Evolutionary conservation across 2,888 invertebrate species (phyloP).

Genomic region (Agapostemon virescens): DNA sequence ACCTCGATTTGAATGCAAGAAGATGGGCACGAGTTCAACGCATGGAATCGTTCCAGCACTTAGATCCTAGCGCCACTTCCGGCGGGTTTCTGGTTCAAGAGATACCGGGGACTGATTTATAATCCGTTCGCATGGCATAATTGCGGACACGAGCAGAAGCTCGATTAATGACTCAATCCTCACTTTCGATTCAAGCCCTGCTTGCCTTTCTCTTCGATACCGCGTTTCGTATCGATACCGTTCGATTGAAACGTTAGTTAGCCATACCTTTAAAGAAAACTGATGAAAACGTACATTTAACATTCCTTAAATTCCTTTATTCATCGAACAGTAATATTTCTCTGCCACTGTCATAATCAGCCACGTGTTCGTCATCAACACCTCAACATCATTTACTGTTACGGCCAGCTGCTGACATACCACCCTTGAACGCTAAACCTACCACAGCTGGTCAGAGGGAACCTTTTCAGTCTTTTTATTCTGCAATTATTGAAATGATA

Average conservation of each 20-base stretch:
- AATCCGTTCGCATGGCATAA: slow-evolving; percentile 31
- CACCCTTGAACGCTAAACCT: no score
- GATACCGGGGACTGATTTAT: slow-evolving; percentile 39
- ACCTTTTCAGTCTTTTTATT: no score
- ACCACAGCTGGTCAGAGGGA: no score
- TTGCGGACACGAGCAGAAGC: slow-evolving; percentile 20
- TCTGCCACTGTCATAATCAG: neutral
- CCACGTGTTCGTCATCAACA: neutral
- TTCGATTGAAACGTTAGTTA: neutral
- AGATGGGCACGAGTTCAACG: neutral
- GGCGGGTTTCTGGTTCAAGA: slow-evolving; percentile 24
- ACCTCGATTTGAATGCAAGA: neutral
- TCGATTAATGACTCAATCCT: slow-evolving; percentile 45
- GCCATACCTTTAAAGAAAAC: no score
- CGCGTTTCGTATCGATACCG: neutral
- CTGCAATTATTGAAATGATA: no score
- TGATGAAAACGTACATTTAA: no score
- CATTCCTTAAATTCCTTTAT: no score
- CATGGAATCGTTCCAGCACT: slow-evolving; percentile 17
- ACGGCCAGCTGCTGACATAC: no score
- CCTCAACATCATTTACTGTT: neutral
- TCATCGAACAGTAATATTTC: neutral
- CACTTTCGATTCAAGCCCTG: slow-evolving; percentile 38
- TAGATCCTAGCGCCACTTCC: slow-evolving; percentile 28
- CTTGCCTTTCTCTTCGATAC: slow-evolving; percentile 11